Evolutionary conservation across 1,140 invertebrate genomes (phyloP).

Genomic region (Venturia canescens): DNA sequence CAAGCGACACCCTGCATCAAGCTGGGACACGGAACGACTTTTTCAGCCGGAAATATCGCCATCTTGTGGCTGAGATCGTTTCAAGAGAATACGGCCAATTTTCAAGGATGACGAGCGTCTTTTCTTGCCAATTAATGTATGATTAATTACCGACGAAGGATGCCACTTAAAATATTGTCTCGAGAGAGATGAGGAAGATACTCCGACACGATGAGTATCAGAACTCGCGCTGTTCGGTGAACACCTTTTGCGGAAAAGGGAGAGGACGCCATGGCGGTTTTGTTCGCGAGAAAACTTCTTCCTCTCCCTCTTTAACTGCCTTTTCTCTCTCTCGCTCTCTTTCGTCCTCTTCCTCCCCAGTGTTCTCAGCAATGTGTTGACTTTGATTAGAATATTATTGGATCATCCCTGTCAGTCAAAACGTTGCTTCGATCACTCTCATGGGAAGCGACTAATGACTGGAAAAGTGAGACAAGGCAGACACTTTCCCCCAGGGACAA

Average conservation of each 20-base stretch:
- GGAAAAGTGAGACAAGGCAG: too few species aligned
- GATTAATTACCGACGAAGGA: conserved; percentile 51
- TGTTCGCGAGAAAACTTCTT: neutral
- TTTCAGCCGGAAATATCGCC: neutral
- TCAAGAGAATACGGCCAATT: conserved; percentile 48
- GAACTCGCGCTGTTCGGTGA: neutral
- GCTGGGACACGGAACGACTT: neutral
- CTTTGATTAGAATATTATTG: conserved; percentile 43
- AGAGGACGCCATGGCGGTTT: neutral
- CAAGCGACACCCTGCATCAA: too few species aligned
- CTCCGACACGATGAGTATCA: conserved; percentile 16
- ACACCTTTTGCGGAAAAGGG: neutral
- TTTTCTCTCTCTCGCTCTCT: too few species aligned
- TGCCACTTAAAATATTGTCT: conserved; percentile 52
- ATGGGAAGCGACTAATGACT: too few species aligned
- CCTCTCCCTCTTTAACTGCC: neutral
- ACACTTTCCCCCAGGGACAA: too few species aligned
- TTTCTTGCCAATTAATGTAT: conserved; percentile 57
- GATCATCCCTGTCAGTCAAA: conserved; percentile 27
- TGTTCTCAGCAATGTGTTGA: conserved; percentile 12
- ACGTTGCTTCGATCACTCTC: conserved; percentile 21
- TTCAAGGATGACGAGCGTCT: conserved; percentile 51
- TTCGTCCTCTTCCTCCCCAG: too few species aligned
- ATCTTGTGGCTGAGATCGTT: conserved; percentile 18
- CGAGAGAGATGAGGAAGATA: conserved; percentile 5